Evolutionary conservation across 2,888 invertebrate genomes (phyloP), one percentile per base, ranked within the genome.

Genomic region (Trimorus sp.): DNA sequence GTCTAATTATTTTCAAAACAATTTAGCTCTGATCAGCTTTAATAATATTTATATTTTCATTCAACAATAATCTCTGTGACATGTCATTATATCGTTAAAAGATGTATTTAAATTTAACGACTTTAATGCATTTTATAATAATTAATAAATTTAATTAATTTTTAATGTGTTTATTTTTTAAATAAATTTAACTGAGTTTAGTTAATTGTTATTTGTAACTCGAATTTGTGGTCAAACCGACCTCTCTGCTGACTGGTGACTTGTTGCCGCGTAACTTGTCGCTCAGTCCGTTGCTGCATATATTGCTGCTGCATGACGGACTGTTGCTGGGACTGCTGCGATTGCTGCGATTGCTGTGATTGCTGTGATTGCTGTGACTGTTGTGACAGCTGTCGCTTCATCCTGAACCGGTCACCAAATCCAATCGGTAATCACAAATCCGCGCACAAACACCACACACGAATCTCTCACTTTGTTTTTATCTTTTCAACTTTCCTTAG

Each of bases 191-290:
- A 26, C 4, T 26, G 4, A 26, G 4, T 26, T 26, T 26, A 26
- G 4, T 26, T 1, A 26, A 26, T 26, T 3, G 26, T 26, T 26
- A 26, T 26, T 26, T 26, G 26, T 26, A 26, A 26, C 4, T 26
- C 26, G 26, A 26, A 26, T 3, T 3, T 3, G 26, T 26, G 26
- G 26, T 26, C 26, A 4, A 83, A 93, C 94, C 93, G 92, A 94
- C 96, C 95, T 95, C 95, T 94, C 93, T 96, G 95, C 92, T 95
- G 95, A 88, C 93, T 93, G 93, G 95, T 95, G 93, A 95, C 94
- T 93, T 96, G 96, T 90, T 91, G 91, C 66, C 95, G 94, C 88
- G 95, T 95, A 93, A 95, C 94, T 92, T 95, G 96, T 92, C 95
- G 95, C 93, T 96, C 96, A 87, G 95, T 95, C 91, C 95, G 93